phyloP scores from a whole-genome alignment of 92 coral and sea anemone genomes.

The Epizoanthus illoricatus region DNA sequence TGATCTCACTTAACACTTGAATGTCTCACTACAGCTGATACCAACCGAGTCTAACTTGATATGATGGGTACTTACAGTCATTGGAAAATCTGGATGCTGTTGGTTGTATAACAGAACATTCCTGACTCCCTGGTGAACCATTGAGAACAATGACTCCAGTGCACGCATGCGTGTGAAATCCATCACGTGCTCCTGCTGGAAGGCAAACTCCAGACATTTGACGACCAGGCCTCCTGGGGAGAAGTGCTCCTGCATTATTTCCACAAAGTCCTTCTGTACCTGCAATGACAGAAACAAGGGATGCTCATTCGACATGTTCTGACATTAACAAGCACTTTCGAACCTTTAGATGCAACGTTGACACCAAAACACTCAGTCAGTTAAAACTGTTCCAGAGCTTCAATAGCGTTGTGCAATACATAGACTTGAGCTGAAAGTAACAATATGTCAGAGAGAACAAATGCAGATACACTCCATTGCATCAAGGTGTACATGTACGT shows the following conservation, averaged over 20 bases:
- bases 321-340: too few species aligned
- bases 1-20: not conserved
- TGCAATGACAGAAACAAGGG: not conserved
- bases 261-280: constrained; percentile 93
- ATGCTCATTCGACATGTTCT: not conserved
- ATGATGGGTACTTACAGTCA: constrained; percentile 66
- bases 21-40: not conserved
- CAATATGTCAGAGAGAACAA: too few species aligned
- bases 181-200: constrained; percentile 95
- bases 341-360: too few species aligned
- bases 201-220: constrained; percentile 89
- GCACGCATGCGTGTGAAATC: constrained; percentile 99
- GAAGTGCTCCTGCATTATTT: constrained; percentile 88
- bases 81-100: constrained; percentile 99
- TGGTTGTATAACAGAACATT: constrained; percentile 95
- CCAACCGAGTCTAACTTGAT: too few species aligned
- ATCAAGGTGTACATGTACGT: too few species aligned
- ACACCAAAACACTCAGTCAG: too few species aligned
- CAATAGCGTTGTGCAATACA: too few species aligned
- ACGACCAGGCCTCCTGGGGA: constrained; percentile 88
- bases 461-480: too few species aligned
- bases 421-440: too few species aligned
- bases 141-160: constrained; percentile 91
- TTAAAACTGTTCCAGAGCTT: too few species aligned
- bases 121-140: constrained; percentile 94